Percentiles rank a stretch among this genome's conserved stretches.
These are phyloP conservation scores for Ormyrus nitidulus DNA, from an alignment of 2,888 invertebrate species.

Conservation along the genomic window DNA sequence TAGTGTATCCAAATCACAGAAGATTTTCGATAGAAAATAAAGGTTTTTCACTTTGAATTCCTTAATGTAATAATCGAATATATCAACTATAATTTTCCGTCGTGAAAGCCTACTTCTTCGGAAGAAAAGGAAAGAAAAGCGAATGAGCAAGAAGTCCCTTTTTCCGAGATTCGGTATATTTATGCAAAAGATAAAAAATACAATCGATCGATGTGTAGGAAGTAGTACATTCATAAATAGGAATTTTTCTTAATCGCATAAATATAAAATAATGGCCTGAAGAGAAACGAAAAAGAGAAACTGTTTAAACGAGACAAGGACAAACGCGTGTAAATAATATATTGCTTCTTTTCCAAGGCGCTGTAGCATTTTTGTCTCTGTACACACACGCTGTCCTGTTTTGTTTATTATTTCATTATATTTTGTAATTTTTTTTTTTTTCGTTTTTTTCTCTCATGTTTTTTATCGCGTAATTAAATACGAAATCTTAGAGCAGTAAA, in stretches of 20 bases:
- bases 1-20: not conserved
- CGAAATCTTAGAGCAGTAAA: slow-evolving; percentile 58
- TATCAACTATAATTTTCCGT: slow-evolving; percentile 51
- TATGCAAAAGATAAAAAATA: slow-evolving; percentile 43
- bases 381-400: slow-evolving; percentile 47
- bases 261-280: slow-evolving; percentile 42
- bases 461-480: slow-evolving; percentile 52
- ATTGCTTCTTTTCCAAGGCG: slow-evolving; percentile 53
- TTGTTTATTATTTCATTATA: slow-evolving; percentile 54
- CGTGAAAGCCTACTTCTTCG: slow-evolving; percentile 55
- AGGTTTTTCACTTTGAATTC: slow-evolving; percentile 19
- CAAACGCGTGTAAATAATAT: slow-evolving; percentile 53
- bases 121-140: slow-evolving; percentile 40
- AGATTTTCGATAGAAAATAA: slow-evolving; percentile 13
- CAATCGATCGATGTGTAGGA: slow-evolving; percentile 13
- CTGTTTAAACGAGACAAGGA: slow-evolving; percentile 46
- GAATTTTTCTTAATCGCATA: slow-evolving; percentile 36
- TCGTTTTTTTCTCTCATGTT: slow-evolving; percentile 49
- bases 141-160: slow-evolving; percentile 50
- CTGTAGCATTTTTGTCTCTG: slow-evolving; percentile 56
- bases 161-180: slow-evolving; percentile 47
- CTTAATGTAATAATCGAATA: slow-evolving; percentile 32
- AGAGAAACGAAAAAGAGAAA: slow-evolving; percentile 36
- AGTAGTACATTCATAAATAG: slow-evolving; percentile 2
- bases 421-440: slow-evolving; percentile 51